Conservation (phyloP, 2,797 vertebrate species). For the Sciurus carolinensis region DNA sequence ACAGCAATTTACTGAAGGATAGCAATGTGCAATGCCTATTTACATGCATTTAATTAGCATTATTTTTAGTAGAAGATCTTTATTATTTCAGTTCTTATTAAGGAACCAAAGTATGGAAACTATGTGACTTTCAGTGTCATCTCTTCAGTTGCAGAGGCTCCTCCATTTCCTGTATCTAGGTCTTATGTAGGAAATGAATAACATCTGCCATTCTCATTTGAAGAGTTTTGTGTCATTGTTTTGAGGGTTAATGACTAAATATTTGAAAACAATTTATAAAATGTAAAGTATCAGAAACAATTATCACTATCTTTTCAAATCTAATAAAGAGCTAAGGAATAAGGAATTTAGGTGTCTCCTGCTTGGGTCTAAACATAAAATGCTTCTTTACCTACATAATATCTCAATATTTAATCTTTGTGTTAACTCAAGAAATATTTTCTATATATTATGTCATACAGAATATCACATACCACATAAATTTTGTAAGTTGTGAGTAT, state of each 20-base stretch:
- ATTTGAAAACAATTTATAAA: slow-evolving; percentile 27
- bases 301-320: neutral
- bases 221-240: neutral
- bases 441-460: neutral
- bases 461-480: neutral
- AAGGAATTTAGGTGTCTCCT: neutral
- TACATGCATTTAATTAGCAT: neutral
- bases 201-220: neutral
- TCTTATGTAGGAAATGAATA: slow-evolving; percentile 11
- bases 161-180: neutral
- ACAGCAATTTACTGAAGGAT: neutral
- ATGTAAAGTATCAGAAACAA: neutral
- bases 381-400: slow-evolving; percentile 1
- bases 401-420: neutral
- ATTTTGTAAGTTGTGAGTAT: neutral
- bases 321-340: neutral
- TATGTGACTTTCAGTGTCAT: neutral
- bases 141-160: neutral
- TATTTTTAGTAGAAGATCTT: slow-evolving; percentile 21
- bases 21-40: neutral
- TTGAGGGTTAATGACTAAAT: neutral
- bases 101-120: slow-evolving; percentile 2
- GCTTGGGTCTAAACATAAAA: neutral
- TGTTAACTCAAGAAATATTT: slow-evolving; percentile 52
- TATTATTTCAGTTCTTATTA: slow-evolving; percentile 36